Evolutionary conservation across 2,797 vertebrate genomes (phyloP), one percentile per base, ranked within the genome.

Genomic region (Dendrocincla tyrannina): DNA sequence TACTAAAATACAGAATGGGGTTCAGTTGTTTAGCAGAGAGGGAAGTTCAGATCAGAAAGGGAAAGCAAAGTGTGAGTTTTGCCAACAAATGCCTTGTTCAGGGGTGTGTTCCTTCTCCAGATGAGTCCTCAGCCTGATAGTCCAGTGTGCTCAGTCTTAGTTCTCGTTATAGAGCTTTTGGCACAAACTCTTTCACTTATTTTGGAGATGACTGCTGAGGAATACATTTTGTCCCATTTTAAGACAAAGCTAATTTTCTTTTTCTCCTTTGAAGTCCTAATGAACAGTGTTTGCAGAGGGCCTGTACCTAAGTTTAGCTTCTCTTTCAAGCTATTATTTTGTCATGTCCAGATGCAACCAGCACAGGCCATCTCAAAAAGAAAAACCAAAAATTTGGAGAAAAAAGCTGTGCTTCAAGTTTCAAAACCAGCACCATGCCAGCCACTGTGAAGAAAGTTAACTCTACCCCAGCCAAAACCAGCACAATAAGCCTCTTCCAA

Each of bases 1-100:
- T 13, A 28, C 16, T 41, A 23, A n/a, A 82, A 66, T 10, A 23
- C 33, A 87, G 46, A 46, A 35, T 4, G 0, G 0, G 1, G 9
- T 47, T 91, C 23, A 5, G 19, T 13, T 46, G 19, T n/a, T 62
- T 23, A 58, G 39, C 13, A 33, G 49, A 41, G 19, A 78, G 62
- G 13, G 53, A 72, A 44, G 49, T 20, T 72, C 44, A 64, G 35
- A 70, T 27, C 47, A 84, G 69, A 39, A 68, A 27, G 25, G 32
- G 41, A 85, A 67, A 7, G 67, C 8, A 13, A 22, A 28, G 23
- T 0, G 3, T 41, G 55, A 68, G 28, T 49, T 93, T 17, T 55
- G 41, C 55, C 64, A 77, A 20, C 32, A 64, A 58, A 28, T 3
- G 13, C 10, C n/a, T 55, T 20, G 11, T 20, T 66, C 33, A 23